Evolutionary conservation across 2,888 invertebrate genomes (phyloP), one percentile per base, ranked within the genome.

Genomic region (Onchidella celtica): DNA sequence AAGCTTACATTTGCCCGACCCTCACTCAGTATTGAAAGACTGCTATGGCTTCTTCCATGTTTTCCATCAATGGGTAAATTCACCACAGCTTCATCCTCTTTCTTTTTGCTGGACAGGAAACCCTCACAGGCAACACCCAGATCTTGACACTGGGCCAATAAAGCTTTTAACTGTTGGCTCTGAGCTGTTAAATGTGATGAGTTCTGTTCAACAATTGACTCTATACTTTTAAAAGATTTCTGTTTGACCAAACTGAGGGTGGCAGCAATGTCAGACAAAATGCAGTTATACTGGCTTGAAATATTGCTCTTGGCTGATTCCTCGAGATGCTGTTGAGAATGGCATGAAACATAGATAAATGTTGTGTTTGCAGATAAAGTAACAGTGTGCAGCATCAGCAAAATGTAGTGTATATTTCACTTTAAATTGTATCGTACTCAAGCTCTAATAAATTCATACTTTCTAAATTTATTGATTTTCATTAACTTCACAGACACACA

Each of bases 241-340:
- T 47, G 24, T 69, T 69, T 66, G 1, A 34, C 69, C 6, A 76
- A 32, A 3, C 40, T 34, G 14, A 81, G 14, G 21, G 70, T 76
- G 36, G 68, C 68, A 17, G 69, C 75, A n/a, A 75, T 59, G 21
- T 81, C 81, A 17, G 76, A 68, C 47, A 81, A 47, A 21, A 81
- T 69, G 34, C 81, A 81, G 57, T 76, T 73, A 70, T 69, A 81
- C 47, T 81, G 81, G 34, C 81, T 81, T 14, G 59, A 66, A 68
- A 81, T 75, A 47, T 61, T 47, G 34, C n/a, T 65, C 61, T 32
- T 78, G 21, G 47, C 69, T 14, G 69, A 61, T 27, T 78, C 78
- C 57, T 78, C 69, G n/a, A 78, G 4, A 11, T 57, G 70, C 77
- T 77, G 36, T 14, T 38, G 32, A 57, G 27, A 57, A 24, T 27